Conservation (phyloP, 2,888 invertebrate genomes). For the Bombylius discolor region DNA sequence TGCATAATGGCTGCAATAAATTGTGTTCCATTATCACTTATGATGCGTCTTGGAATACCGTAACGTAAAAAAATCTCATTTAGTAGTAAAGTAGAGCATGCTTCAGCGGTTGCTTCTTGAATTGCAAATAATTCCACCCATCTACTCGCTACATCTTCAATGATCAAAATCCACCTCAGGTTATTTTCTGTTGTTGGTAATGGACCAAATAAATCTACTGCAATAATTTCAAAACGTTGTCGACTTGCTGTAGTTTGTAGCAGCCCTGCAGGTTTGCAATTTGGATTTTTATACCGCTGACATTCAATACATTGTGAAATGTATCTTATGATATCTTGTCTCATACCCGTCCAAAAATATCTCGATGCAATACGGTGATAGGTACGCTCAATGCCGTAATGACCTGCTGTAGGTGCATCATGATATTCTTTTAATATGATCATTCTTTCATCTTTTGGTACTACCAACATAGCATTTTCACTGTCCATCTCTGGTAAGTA, state of each 20-base stretch:
- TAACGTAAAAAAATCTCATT: conserved; percentile 25
- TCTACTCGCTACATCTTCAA: conserved; percentile 17
- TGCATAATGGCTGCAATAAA: conserved; percentile 21
- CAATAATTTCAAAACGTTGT: background rate
- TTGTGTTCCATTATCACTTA: too few relatives aligned
- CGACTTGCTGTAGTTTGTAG: conserved; percentile 21
- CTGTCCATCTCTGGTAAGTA: conserved; percentile 5
- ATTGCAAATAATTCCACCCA: conserved; percentile 19
- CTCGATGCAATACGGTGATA: too few relatives aligned
- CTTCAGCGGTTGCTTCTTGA: conserved; percentile 19
- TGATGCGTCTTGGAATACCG: conserved; percentile 15
- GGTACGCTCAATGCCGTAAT: too few relatives aligned
- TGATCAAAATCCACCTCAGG: conserved; percentile 22
- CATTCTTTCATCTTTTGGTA: conserved; percentile 11
- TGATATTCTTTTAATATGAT: conserved; percentile 8
- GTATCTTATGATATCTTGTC: conserved; percentile 17
- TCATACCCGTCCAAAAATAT: too few relatives aligned
- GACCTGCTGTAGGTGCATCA: too few relatives aligned
- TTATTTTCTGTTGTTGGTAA: conserved; percentile 14
- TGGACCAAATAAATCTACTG: background rate
- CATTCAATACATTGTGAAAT: conserved; percentile 21
- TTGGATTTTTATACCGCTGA: conserved; percentile 23
- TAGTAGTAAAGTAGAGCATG: conserved; percentile 19
- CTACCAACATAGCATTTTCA: conserved; percentile 7
- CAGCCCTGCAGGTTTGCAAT: conserved; percentile 21